Base-by-base conservation (phyloP, 2,888 invertebrate genomes). In the Apomyelois bistriatella region DNA sequence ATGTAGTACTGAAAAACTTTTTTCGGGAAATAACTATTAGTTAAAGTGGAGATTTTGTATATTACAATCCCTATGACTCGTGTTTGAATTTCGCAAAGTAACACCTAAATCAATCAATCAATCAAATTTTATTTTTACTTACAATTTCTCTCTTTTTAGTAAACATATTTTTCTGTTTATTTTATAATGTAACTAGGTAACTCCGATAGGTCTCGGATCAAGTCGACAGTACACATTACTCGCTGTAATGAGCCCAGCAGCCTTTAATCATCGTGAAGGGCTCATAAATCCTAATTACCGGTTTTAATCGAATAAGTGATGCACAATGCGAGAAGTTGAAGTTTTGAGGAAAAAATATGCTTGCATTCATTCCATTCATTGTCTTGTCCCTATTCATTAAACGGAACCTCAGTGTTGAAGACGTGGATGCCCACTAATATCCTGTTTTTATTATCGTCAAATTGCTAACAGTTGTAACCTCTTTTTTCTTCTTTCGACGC, bases 211-310 rank as follows among this genome's bases (percentile, higher is more conserved):
- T 42, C 40, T 40, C 28, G 28, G 12, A n/a, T 28, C 42, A 42
- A 42, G 28, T 12, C 41, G 41, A 41, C 42, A 12, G 42, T 17
- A 28, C n/a, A 42, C 22, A 42, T 40, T 40, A 40, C 40, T 40
- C 42, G 42, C 28, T 10, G 42, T 42, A 42, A 42, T 42, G 42
- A 42, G 42, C 22, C 12, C 12, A 28, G 42, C 28, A 22, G 42
- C 6, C 28, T 42, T 28, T 42, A 42, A 28, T 42, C 42, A 42
- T 28, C 5, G 12, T 1, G 28, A 42, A n/a, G n/a, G 42, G 42
- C 6, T 42, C 22, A 42, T 42, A 42, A 42, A 42, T 42, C 28
- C 42, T 28, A 28, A 42, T 42, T 28, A 42, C 42, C 12, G 28
- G 28, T 42, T 42, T n/a, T 42, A 12, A 17, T 41, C 10, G 17